Base-by-base conservation (phyloP, 2,888 invertebrate species). In the Neoscelio sp. region DNA sequence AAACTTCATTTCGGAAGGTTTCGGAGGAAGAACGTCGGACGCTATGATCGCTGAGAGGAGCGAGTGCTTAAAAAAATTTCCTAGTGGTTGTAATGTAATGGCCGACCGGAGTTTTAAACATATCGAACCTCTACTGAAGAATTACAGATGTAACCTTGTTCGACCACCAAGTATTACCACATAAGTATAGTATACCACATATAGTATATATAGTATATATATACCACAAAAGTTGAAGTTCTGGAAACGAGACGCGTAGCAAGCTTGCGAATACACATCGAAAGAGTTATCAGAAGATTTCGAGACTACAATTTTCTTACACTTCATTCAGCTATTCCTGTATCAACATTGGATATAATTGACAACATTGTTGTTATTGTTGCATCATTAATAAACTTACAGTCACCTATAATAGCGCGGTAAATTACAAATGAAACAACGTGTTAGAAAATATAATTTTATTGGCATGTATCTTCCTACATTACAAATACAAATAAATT, bases 1-100 rank as follows among this genome's bases (percentile, higher is more conserved):
- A 12, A 81, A 65, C 52, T 85, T 78, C 73, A 46, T 85, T 10
- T 83, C 84, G 13, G 52, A 65, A 13, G 84, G 83, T 2, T 83
- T 65, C 76, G 82, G 85, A n/a, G 78, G 85, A 7, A 67, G 83
- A 35, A 67, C 65, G 7, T 50, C 75, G 12, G 83, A 83, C 33
- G 48, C 15, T 26, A 13, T 58, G 18, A 48, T 83, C n/a, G 54
- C 70, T 15, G 46, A 77, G 30, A 35, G 52, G 23, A 60, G 68
- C 56, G 35, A 46, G 10, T 80, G 70, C 42, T 64, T 80, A 2
- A 28, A 74, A 26, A 18, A 52, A 7, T 12, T 58, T 5, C 58
- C 42, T 4, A n/a, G 44, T 13, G 17, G 52, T 35, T 44, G 56
- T 26, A 30, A 12, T 12, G 67, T 82, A 5, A 76, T 77, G 74